Evolutionary conservation across 2,888 invertebrate species (phyloP), one percentile per base, ranked within the genome.

Genomic region (Allygus modestus): DNA sequence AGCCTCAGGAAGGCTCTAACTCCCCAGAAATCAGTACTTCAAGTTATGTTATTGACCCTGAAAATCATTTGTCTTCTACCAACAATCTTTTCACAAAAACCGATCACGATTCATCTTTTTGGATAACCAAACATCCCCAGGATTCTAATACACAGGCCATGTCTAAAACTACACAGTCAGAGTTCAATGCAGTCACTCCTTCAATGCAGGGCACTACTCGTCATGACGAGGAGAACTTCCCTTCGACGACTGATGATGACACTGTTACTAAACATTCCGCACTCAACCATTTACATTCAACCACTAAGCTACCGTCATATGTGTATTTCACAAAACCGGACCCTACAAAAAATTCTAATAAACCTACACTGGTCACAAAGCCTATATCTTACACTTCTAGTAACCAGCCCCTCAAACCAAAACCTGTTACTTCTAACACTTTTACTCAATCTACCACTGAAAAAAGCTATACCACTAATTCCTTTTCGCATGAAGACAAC

Each of bases 401-500:
- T 43, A 84, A 82, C 41, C 28, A 65, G 46, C 77, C 84, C n/a
- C 46, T 77, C 17, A 84, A 79, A 84, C 77, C 65, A 15, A 77
- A 61, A 43, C 84, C 84, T 20, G 46, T 51, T 77, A 41, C 73
- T 17, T 51, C 77, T 5, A 77, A 77, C 23, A 77, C 23, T 15
- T 28, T 77, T 77, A 75, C 54, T 77, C 73, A 83, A 61, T 31
- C 71, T 15, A 71, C 82, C 28, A 65, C 82, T 65, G 75, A 83
- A 26, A 82, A 82, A 37, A 83, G 31, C 33, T 81, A 81, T n/a
- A 43, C 23, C 33, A 54, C 28, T 51, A n/a, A 46, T n/a, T 58
- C 58, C 81, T 0, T 73, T 11, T 26, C n/a, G 71, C 51, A 58
- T 79, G 89, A 89, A 12, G 89, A 90, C 41, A 90, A 89, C 7